Percentiles rank a stretch among this genome's conserved stretches.
These are phyloP conservation scores for Epinotia ramella DNA, from an alignment of 2,888 invertebrate genomes.

Conservation along the genomic window DNA sequence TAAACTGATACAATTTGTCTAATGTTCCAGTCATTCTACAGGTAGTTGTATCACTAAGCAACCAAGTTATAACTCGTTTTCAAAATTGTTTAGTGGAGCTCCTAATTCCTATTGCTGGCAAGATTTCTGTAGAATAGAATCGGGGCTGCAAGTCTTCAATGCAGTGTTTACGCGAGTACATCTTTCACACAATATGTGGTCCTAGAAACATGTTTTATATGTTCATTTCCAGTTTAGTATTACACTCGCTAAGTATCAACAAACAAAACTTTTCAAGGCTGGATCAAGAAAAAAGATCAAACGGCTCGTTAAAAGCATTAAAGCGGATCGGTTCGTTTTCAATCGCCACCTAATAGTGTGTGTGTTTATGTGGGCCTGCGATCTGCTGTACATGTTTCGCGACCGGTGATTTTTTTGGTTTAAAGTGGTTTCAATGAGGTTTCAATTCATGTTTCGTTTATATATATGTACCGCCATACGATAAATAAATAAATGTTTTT, in stretches of 20 bases:
- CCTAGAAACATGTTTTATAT: constrained; percentile 39
- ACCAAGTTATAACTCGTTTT: not conserved
- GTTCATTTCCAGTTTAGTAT: constrained; percentile 37
- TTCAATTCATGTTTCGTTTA: constrained; percentile 6
- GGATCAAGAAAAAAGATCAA: constrained; percentile 44
- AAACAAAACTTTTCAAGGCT: constrained; percentile 45
- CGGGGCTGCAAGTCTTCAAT: constrained; percentile 31
- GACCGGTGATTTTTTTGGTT: constrained; percentile 28
- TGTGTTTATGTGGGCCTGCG: constrained; percentile 31
- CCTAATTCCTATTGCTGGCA: not conserved
- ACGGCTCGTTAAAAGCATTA: constrained; percentile 40
- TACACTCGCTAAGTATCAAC: constrained; percentile 41
- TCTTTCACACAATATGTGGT: constrained; percentile 34
- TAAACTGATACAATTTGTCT: no score
- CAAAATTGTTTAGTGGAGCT: not conserved
- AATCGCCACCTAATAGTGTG: constrained; percentile 41
- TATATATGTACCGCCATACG: no score
- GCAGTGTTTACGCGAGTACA: constrained; percentile 28
- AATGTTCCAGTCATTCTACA: not conserved
- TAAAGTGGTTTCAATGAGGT: constrained; percentile 9
- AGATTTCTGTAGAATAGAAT: constrained; percentile 4
- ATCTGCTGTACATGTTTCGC: constrained; percentile 35
- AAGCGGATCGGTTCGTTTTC: constrained; percentile 37
- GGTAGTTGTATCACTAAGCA: not conserved
- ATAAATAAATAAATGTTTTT: no score